These are phyloP conservation scores for Aselliscus stoliczkanus DNA, from an alignment of 2,797 vertebrate species.

Conservation along the genomic window DNA sequence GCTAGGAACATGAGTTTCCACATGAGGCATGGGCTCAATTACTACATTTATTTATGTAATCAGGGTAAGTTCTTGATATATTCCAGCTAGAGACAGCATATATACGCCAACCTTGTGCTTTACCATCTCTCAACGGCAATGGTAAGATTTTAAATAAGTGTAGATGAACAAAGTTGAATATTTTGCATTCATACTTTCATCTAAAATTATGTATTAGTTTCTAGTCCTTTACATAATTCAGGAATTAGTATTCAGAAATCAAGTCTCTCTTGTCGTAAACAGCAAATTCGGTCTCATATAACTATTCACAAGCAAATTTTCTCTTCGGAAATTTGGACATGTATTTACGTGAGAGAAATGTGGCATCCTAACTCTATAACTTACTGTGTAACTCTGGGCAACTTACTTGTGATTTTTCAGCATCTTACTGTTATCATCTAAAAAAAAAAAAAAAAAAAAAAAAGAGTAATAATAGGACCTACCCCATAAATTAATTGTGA, in stretches of 20 bases:
- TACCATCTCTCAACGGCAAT: neutral
- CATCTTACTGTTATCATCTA: neutral
- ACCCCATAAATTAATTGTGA: neutral
- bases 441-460: neutral
- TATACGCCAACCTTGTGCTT: neutral
- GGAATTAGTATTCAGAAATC: neutral
- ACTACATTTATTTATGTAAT: constrained; percentile 79
- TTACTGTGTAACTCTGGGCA: neutral
- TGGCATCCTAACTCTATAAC: neutral
- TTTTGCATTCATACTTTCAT: neutral
- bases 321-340: neutral
- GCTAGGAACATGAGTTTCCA: constrained; percentile 73
- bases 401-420: neutral
- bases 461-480: neutral
- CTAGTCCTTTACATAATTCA: neutral
- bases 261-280: neutral
- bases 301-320: neutral
- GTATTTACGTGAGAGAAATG: neutral
- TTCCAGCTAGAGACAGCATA: neutral
- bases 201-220: neutral
- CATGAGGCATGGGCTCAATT: constrained; percentile 73
- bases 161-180: neutral
- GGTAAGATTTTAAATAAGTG: constrained; percentile 9
- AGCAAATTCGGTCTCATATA: neutral
- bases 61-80: constrained; percentile 66